phyloP scores from a whole-genome alignment of 2,888 invertebrate genomes.

The Oscheius myriophilus region DNA sequence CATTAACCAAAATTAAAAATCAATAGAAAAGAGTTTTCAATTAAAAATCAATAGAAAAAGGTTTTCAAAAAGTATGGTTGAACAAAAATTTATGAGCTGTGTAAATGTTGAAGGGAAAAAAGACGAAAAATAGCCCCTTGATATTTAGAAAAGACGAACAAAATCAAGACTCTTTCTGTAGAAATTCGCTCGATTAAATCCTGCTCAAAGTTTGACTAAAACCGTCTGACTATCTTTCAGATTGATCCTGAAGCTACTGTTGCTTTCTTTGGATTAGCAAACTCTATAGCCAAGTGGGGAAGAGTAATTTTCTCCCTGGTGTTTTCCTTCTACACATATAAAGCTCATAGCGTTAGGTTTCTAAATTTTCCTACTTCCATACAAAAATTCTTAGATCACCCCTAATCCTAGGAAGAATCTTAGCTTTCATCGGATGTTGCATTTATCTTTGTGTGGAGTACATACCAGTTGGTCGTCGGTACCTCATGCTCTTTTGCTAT shows the following conservation, averaged over 20 bases:
- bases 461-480: constrained; percentile 35
- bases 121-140: no score
- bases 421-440: constrained; percentile 41
- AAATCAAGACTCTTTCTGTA: no score
- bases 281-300: constrained; percentile 42
- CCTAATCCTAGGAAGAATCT: constrained; percentile 35
- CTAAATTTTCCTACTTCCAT: constrained; percentile 1
- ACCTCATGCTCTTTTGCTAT: constrained; percentile 42
- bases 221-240: constrained; percentile 29
- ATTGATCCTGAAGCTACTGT: constrained; percentile 43
- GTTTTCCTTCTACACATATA: constrained; percentile 50
- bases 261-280: constrained; percentile 49
- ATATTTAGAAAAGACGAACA: no score
- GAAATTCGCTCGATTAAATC: no score
- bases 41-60: no score
- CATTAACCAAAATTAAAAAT: no score
- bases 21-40: no score
- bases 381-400: constrained; percentile 39
- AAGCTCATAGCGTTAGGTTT: constrained; percentile 41
- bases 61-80: no score
- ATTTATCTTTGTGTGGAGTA: constrained; percentile 46
- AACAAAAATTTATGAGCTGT: no score
- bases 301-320: constrained; percentile 48
- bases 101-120: no score
- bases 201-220: no score